Conservation (phyloP, 2,797 vertebrate genomes). For the Dendrocincla tyrannina region DNA sequence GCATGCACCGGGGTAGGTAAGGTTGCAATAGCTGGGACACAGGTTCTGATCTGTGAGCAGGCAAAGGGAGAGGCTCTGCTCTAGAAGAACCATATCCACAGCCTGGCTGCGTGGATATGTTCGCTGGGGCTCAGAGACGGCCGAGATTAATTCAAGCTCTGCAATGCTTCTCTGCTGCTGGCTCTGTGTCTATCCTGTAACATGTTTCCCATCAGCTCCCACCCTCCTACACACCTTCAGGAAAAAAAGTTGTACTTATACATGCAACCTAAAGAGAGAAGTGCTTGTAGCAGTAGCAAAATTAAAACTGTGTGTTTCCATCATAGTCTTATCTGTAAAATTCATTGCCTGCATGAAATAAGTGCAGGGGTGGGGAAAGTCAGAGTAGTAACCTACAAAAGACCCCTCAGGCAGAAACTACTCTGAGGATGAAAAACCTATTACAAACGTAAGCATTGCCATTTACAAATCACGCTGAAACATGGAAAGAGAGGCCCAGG, state of each 20-base stretch:
- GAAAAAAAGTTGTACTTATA: background rate
- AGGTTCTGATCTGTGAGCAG: background rate
- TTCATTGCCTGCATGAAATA: background rate
- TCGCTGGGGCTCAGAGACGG: no score
- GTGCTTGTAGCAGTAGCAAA: background rate
- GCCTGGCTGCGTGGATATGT: accelerated
- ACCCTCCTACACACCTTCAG: background rate
- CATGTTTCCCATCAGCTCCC: background rate
- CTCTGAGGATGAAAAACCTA: background rate
- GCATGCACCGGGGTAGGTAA: accelerated
- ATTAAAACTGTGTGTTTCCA: background rate
- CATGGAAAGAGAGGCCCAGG: accelerated
- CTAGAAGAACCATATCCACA: background rate
- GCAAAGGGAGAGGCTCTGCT: background rate
- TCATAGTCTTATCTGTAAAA: background rate
- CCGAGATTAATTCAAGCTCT: background rate
- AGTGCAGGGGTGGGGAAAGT: accelerated
- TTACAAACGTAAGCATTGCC: background rate
- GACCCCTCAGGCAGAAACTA: background rate
- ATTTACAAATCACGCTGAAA: background rate
- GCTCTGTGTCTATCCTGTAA: background rate
- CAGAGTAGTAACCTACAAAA: background rate
- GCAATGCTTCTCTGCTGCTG: background rate
- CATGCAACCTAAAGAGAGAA: background rate
- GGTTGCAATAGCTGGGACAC: accelerated